phyloP scores from a whole-genome alignment of 1,140 invertebrate genomes.

The Nasonia giraulti region DNA sequence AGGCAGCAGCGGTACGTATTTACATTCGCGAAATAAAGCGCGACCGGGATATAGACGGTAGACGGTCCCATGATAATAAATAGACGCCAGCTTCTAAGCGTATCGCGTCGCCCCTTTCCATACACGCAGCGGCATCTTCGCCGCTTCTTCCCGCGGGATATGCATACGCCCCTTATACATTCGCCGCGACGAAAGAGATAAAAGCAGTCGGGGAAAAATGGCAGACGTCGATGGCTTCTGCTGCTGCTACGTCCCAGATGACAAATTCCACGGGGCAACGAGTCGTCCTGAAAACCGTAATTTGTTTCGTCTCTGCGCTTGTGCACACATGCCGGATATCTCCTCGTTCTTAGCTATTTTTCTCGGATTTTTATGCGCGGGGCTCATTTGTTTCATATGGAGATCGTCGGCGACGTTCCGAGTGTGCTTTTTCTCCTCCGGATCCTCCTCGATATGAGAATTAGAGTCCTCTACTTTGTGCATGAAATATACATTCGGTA shows the following conservation, averaged over 20 bases:
- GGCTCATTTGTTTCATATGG: background rate
- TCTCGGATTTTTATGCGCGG: background rate
- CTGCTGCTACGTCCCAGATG: conserved; percentile 18
- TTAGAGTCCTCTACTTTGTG: conserved; percentile 7
- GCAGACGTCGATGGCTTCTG: conserved; percentile 35
- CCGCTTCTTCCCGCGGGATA: conserved; percentile 34
- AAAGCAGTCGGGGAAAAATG: background rate
- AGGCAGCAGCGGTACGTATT: background rate
- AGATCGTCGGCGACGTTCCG: background rate
- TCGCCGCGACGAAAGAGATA: background rate
- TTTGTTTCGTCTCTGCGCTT: conserved; percentile 3
- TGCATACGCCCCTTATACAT: background rate
- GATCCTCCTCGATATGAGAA: background rate
- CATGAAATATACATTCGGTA: background rate
- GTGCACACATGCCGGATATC: background rate
- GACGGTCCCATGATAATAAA: conserved; percentile 35
- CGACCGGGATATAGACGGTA: background rate
- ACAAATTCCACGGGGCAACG: conserved; percentile 26
- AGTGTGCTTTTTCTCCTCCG: background rate
- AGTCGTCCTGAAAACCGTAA: conserved; percentile 16
- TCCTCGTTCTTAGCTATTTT: background rate
- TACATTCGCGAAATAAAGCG: conserved; percentile 1
- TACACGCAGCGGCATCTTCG: background rate
- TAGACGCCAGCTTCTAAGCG: conserved; percentile 20
- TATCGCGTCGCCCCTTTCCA: conserved; percentile 1